phyloP scores from a whole-genome alignment of 92 coral and sea anemone species.

The Porites divaricata region DNA sequence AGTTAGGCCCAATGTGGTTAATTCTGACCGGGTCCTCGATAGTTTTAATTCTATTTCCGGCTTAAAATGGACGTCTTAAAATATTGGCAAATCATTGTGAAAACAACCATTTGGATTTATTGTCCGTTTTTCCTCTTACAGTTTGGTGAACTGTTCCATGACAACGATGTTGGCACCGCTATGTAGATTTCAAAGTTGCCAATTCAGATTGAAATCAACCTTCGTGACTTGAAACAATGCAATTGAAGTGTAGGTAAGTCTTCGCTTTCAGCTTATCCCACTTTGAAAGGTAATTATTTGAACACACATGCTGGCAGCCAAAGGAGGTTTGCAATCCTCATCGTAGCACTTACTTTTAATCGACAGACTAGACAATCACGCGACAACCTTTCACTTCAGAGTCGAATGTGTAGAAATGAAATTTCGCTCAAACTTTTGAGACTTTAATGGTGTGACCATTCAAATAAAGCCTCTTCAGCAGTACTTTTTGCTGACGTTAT shows the following conservation, averaged over 20 bases:
- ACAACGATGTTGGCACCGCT: neutral
- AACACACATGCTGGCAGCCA: neutral
- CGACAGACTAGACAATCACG: neutral
- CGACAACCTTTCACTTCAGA: too few relatives aligned
- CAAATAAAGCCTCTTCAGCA: too few relatives aligned
- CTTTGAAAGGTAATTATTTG: constrained; percentile 12
- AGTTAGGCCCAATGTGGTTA: neutral
- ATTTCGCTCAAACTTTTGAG: too few relatives aligned
- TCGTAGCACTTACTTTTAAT: constrained; percentile 12
- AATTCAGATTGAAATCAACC: neutral
- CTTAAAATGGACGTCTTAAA: neutral
- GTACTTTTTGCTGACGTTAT: too few relatives aligned
- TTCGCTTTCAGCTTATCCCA: constrained; percentile 36
- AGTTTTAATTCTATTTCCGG: constrained; percentile 37
- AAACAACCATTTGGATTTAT: neutral
- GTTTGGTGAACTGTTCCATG: neutral
- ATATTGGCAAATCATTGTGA: neutral
- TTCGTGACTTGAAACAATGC: constrained; percentile 28
- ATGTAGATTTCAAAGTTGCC: neutral
- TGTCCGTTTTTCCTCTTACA: neutral
- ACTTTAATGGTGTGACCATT: too few relatives aligned
- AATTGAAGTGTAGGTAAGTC: neutral
- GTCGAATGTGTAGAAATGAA: too few relatives aligned
- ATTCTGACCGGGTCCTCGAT: constrained; percentile 19
- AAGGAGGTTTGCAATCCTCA: constrained; percentile 35